These are phyloP conservation scores for Squalus acanthias DNA, from an alignment of 2,797 vertebrate genomes.

Conservation along the genomic window DNA sequence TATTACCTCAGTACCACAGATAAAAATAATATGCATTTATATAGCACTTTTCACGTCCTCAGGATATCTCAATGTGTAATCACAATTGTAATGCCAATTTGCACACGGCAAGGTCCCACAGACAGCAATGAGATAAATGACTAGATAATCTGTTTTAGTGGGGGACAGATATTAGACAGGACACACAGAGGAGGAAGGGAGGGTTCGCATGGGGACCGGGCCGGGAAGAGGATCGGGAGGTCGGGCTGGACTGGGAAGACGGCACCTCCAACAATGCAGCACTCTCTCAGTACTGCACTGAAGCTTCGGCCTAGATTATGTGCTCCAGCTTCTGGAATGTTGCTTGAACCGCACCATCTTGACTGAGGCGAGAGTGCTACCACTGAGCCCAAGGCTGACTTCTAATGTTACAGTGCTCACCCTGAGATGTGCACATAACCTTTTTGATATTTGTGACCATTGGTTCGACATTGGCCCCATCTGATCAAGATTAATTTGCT, in stretches of 20 bases:
- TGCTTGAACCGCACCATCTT: background rate
- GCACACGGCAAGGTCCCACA: too few relatives aligned
- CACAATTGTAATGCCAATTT: background rate
- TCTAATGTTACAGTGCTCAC: background rate
- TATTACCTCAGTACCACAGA: background rate
- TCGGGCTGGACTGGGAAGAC: too few relatives aligned
- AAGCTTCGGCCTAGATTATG: background rate
- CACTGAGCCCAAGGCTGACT: background rate
- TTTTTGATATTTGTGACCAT: background rate
- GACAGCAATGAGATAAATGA: background rate
- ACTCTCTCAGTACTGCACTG: background rate
- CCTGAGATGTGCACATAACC: background rate
- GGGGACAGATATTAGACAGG: background rate
- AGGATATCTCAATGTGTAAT: background rate
- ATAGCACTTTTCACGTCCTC: background rate
- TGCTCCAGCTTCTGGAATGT: background rate
- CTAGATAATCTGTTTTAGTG: background rate
- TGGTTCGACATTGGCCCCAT: background rate
- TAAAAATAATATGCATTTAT: background rate
- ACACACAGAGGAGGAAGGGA: background rate
- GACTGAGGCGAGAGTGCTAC: background rate
- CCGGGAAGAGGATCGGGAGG: too few relatives aligned
- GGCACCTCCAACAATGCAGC: background rate
- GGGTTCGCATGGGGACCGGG: too few relatives aligned
- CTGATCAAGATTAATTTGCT: background rate